Base-by-base conservation (phyloP, 2,888 invertebrate species). In the Cryptocephalus moraei region DNA sequence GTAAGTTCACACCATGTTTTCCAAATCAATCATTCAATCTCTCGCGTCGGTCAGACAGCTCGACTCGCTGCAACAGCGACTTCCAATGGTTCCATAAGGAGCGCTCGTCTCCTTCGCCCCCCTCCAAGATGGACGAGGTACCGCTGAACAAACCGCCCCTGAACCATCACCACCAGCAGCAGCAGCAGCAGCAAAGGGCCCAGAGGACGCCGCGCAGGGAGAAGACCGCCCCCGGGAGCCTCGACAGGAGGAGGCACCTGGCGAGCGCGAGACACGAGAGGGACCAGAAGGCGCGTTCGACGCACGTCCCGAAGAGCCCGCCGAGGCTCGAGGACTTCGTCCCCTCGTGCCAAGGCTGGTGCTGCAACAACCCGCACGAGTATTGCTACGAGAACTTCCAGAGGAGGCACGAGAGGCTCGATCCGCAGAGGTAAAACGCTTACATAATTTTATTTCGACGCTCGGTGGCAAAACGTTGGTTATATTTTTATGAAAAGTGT, bases 61-160 rank as follows among this genome's bases (percentile, higher is more conserved):
- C 81, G 41, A 79, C 80, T 9, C 72, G 79, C 50, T 79, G 82
- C 62, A 79, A 81, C 65, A 77, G 78, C 64, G 80, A 81, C 66
- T 82, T 83, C 67, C 80, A 78, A 69, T 83, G 83, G 83, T 75
- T 82, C 67, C 75, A 65, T 61, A 71, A 71, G 52, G 66, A 66
- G 12, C 49, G 53, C n/a, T 41, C 53, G 9, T 39, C 49, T 34
- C 10, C 36, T 11, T 33, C 56, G 45, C 32, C 52, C 46, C 52
- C 61, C n/a, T 60, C 58, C 22, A 64, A 61, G 53, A 66, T 66
- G 63, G 65, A 65, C 33, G 62, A 62, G 14, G 36, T 56, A n/a
- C 59, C 56, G 2, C 40, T 55, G 46, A 50, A 42, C 43, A 49
- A 38, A 44, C 52, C 39, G 46, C 22, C 22, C 22, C 22, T 22